Conservation (phyloP, 2,113 vertebrate genomes). For the Poeciliopsis retropinna region DNA sequence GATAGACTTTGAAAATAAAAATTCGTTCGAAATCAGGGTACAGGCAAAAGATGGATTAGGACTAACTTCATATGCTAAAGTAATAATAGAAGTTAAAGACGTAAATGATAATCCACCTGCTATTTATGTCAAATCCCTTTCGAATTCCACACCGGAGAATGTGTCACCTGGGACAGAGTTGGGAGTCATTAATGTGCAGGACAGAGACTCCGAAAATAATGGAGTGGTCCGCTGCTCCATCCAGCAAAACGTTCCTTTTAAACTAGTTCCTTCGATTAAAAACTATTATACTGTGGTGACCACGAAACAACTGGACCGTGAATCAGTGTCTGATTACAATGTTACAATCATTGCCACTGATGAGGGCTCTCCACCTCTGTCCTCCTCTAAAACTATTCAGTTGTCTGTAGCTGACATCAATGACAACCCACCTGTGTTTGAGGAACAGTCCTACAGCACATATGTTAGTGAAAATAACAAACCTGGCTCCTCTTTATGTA, state of each 20-base stretch:
- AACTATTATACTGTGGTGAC: slow-evolving; percentile 51
- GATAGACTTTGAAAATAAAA: neutral
- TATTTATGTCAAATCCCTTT: slow-evolving; percentile 52
- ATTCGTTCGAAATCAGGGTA: slow-evolving; percentile 77
- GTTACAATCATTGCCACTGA: neutral
- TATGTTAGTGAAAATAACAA: slow-evolving; percentile 81
- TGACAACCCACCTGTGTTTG: slow-evolving; percentile 66
- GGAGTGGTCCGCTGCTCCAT: slow-evolving; percentile 9
- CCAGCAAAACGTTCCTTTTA: slow-evolving; percentile 3
- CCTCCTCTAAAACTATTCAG: neutral
- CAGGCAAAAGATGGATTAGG: slow-evolving; percentile 77
- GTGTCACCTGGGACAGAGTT: neutral
- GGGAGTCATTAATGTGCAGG: neutral
- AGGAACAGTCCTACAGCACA: slow-evolving; percentile 64
- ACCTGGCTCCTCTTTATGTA: slow-evolving; percentile 77
- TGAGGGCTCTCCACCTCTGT: neutral
- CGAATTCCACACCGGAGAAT: neutral
- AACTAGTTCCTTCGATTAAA: slow-evolving; percentile 19
- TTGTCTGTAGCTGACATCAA: slow-evolving; percentile 29
- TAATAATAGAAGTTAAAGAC: slow-evolving; percentile 68
- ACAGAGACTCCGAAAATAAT: slow-evolving; percentile 6
- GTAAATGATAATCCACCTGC: slow-evolving; percentile 75
- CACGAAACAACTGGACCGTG: slow-evolving; percentile 51
- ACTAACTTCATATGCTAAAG: slow-evolving; percentile 70
- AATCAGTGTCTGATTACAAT: neutral